Evolutionary conservation across 2,797 vertebrate species (phyloP), one percentile per base, ranked within the genome.

Genomic region (Novumbra hubbsi): DNA sequence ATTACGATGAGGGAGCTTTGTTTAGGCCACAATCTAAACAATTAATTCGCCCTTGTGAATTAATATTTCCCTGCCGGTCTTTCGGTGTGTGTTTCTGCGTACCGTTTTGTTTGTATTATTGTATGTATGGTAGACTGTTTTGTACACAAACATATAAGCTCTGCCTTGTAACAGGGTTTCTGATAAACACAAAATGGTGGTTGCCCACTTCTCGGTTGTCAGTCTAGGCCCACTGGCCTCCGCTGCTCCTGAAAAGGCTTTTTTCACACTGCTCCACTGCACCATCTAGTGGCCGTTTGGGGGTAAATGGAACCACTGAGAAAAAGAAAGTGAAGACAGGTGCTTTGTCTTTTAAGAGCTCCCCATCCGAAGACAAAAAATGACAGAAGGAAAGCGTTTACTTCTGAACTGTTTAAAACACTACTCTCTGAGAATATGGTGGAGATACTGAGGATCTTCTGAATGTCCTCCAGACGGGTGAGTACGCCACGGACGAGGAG

Each of bases 401-500:
- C n/a, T n/a, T n/a, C n/a, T n/a, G n/a, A n/a, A n/a, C 19, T n/a
- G 50, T 52, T 8, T 55, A 11, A 11, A n/a, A n/a, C n/a, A 9
- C 52, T 3, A 24, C 55, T 60, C 55, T 24, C n/a, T 60, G 55
- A 60, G 24, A 12, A 24, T 57, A 12, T 57, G 9, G 55, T 24
- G 9, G 24, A 57, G 8, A 24, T 24, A 5, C 55, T 60, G n/a
- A 24, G 55, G 9, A 27, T 24, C 55, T 60, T 60, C 55, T 27
- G 11, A 60, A 24, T 27, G 55, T 73, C 34, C 38, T 41, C 45
- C 89, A 99, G 97, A 98, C 96, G 0, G 97, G 97, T 0, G 97
- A 99, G 27, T 99, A 98, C 0, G 97, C 95, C 63, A 99, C 97
- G 0, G 97, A 99, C 0, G 94, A 95, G 79, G 94, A 94, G 1